phyloP scores from a whole-genome alignment of 1,140 invertebrate species.

The Diachasma alloeum region DNA sequence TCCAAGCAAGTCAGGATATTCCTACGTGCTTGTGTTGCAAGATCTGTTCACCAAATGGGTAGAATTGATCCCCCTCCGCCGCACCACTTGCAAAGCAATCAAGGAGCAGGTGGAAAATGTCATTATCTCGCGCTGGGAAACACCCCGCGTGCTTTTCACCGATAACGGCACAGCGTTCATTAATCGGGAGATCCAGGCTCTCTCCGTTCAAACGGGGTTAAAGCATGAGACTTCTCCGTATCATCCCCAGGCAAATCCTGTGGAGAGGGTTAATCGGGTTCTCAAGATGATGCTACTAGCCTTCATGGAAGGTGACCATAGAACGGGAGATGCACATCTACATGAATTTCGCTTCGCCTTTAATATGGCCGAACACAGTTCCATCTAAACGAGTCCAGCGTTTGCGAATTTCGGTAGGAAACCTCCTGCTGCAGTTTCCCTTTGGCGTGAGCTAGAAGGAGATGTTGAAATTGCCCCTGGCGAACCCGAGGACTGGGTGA shows the following conservation, averaged over 20 bases:
- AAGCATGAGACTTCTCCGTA: slow-evolving; percentile 40
- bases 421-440: slow-evolving; percentile 21
- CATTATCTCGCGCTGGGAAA: background rate
- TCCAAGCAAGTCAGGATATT: too few species aligned
- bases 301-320: slow-evolving; percentile 47
- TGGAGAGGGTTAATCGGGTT: slow-evolving; percentile 57
- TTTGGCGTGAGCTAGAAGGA: background rate
- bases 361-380: slow-evolving; percentile 41
- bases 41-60: background rate
- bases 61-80: background rate
- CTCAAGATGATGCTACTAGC: slow-evolving; percentile 54
- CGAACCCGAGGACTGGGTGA: background rate
- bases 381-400: slow-evolving; percentile 45
- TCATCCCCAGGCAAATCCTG: slow-evolving; percentile 54
- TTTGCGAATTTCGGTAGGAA: slow-evolving; percentile 48
- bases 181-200: background rate
- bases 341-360: slow-evolving; percentile 41
- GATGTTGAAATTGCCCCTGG: background rate
- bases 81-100: background rate
- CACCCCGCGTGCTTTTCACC: background rate
- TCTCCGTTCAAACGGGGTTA: background rate
- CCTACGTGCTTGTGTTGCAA: too few species aligned
- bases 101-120: too few species aligned
- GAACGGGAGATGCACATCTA: slow-evolving; percentile 44
- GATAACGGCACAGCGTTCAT: background rate